A percentile compares a stretch with the other conserved stretches of the same genome.
Evolutionary conservation across 2,888 invertebrate species (phyloP).

Genomic region (Lucinisca nassula): DNA sequence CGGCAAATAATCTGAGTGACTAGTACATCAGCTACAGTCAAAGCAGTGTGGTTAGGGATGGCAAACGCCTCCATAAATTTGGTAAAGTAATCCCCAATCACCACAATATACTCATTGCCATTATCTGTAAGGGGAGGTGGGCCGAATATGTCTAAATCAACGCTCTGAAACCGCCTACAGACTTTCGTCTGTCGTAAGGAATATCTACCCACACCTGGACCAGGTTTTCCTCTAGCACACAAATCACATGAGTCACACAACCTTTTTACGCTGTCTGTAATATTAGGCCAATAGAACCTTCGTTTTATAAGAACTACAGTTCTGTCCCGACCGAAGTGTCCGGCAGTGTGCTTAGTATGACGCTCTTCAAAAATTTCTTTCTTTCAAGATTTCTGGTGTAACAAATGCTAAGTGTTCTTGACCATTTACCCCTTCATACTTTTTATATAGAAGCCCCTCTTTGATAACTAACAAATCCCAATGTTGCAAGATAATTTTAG

Average conservation of each 20-base stretch:
- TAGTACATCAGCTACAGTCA: conserved; percentile 30
- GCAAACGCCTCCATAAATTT: conserved; percentile 43
- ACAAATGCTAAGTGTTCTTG: not conserved
- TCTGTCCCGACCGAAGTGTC: not conserved
- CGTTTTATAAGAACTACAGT: not conserved
- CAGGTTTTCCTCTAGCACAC: conserved; percentile 26
- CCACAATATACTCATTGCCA: conserved; percentile 36
- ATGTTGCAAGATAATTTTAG: not conserved
- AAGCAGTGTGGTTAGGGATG: conserved; percentile 17
- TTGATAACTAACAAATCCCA: not conserved
- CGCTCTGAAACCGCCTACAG: not conserved
- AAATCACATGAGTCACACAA: conserved; percentile 24
- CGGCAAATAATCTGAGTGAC: too few relatives aligned
- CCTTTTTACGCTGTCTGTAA: not conserved
- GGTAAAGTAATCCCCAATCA: conserved; percentile 23
- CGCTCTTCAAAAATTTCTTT: not conserved
- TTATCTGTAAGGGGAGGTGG: conserved; percentile 5
- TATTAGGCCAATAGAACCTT: conserved; percentile 12
- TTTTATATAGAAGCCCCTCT: not conserved
- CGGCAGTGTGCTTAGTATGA: not conserved
- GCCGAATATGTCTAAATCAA: conserved; percentile 32
- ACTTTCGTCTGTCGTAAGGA: conserved; percentile 30
- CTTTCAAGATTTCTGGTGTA: not conserved
- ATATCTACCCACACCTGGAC: conserved; percentile 27
- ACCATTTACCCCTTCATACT: not conserved